Base-by-base conservation (phyloP, 2,888 invertebrate species). In the Gryllus longicercus region DNA sequence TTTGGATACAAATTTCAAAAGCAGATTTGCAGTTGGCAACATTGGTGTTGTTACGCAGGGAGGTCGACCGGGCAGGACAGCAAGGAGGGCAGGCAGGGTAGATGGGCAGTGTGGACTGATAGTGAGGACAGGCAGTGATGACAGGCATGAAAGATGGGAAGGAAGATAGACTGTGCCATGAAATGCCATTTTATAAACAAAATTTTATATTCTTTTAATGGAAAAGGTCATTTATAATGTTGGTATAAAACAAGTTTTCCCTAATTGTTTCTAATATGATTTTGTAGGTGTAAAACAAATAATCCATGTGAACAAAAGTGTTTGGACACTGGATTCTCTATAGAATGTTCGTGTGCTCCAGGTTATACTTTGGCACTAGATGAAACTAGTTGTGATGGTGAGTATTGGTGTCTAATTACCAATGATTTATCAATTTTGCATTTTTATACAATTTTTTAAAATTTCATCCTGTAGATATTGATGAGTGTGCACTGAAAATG, bases 271-370 rank as follows among this genome's bases (percentile, higher is more conserved):
- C 14, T 4, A 75, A 74, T 80, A 10, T 79, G 75, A 21, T 80
- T 21, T 75, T 80, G 23, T 51, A 87, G 93, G 83, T 93, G 93
- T 84, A 89, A 89, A 83, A 88, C 88, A 0, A 89, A 89, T 12
- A 94, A 94, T 85, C 92, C 92, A 0, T 95, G 95, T 84, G 91
- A 93, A 80, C 94, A 95, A 83, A 90, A 91, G 75, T 95, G 95
- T 85, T 89, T 89, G 4, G 93, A 94, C 84, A 93, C 92, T 18
- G 93, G 93, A 0, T 87, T 90, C 0, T 90, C 91, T 1, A 89
- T 94, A 2, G 90, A 90, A 83, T 95, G 95, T 85, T 91, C 91
- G 0, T 95, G 95, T 85, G 87, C 91, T 79, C 88, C 91, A 82
- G 95, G 95, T 0, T 95, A 91, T 85, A 88, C 90, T 83, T 88